A percentile compares a stretch with the other conserved stretches of the same genome.
These are phyloP conservation scores for Trichoplusia ni DNA, from an alignment of 1,140 invertebrate genomes.

Conservation along the genomic window DNA sequence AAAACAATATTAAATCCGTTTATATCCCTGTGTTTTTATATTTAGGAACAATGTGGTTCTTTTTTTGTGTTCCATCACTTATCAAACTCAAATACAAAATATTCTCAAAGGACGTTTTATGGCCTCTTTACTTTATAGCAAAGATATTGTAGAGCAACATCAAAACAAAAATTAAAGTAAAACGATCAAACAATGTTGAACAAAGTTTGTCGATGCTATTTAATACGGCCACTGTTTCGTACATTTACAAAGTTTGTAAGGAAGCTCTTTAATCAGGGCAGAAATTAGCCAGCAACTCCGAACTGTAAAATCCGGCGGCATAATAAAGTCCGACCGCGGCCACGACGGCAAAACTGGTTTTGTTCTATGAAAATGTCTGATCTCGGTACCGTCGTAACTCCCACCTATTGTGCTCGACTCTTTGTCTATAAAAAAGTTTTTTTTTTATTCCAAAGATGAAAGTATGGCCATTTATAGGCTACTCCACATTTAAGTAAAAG, in stretches of 20 bases:
- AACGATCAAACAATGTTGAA: not conserved
- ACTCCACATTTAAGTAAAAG: conserved; percentile 2
- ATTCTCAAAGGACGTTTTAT: no score
- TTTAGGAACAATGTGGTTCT: no score
- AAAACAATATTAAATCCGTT: no score
- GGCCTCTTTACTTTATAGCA: no score
- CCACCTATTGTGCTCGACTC: conserved; percentile 45
- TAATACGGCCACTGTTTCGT: conserved; percentile 17
- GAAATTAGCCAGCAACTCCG: conserved; percentile 26
- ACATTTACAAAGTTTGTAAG: conserved; percentile 23
- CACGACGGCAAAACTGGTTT: conserved; percentile 40
- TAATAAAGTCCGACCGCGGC: conserved; percentile 25
- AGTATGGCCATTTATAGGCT: conserved; percentile 13
- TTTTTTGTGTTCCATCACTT: no score
- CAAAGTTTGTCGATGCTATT: conserved; percentile 5
- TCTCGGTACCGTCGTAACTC: conserved; percentile 40
- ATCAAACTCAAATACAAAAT: no score
- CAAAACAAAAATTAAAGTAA: not conserved
- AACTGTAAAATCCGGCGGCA: conserved; percentile 23
- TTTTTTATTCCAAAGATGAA: conserved; percentile 38
- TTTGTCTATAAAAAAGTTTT: conserved; percentile 50
- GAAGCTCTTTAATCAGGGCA: conserved; percentile 26
- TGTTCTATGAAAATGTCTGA: conserved; percentile 52
- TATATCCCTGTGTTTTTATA: no score
- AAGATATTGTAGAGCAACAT: not conserved